Percentiles rank a stretch among this genome's conserved stretches.
These are phyloP conservation scores for Coryphaenoides rupestris DNA, from an alignment of 2,113 vertebrate species.

Conservation along the genomic window DNA sequence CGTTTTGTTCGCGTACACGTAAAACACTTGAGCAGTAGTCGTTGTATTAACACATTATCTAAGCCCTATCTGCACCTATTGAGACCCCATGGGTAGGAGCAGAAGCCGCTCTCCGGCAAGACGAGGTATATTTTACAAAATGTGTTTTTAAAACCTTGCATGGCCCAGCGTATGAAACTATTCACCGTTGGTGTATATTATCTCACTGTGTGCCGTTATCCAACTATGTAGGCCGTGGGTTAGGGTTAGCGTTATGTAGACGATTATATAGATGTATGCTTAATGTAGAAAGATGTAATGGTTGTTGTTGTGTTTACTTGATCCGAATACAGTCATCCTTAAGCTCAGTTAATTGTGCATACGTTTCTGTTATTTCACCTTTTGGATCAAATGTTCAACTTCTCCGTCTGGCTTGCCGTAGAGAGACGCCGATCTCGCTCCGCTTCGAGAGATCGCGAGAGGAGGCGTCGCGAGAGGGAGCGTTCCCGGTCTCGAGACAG, in stretches of 20 bases:
- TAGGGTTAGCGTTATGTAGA: too few relatives aligned
- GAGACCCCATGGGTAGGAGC: slow-evolving; percentile 65
- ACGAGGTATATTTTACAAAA: too few relatives aligned
- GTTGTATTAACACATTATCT: neutral
- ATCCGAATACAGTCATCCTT: neutral
- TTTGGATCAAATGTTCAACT: neutral
- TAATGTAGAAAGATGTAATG: too few relatives aligned
- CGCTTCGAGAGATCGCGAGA: neutral
- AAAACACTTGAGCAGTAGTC: neutral
- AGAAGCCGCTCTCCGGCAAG: slow-evolving; percentile 69
- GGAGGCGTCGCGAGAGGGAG: slow-evolving; percentile 76
- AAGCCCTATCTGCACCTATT: neutral
- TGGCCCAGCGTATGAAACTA: too few relatives aligned
- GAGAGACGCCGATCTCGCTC: neutral
- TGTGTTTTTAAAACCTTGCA: too few relatives aligned
- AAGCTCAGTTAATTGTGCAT: neutral
- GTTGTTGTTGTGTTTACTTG: neutral
- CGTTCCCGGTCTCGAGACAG: slow-evolving; percentile 90
- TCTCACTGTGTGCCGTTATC: too few relatives aligned
- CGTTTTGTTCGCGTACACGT: too few relatives aligned
- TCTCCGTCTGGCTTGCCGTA: neutral
- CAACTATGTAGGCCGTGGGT: too few relatives aligned
- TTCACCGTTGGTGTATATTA: too few relatives aligned
- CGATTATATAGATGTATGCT: too few relatives aligned
- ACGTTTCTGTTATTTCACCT: neutral